phyloP scores from a whole-genome alignment of 2,797 vertebrate genomes.

The Coccyzus lansbergi region DNA sequence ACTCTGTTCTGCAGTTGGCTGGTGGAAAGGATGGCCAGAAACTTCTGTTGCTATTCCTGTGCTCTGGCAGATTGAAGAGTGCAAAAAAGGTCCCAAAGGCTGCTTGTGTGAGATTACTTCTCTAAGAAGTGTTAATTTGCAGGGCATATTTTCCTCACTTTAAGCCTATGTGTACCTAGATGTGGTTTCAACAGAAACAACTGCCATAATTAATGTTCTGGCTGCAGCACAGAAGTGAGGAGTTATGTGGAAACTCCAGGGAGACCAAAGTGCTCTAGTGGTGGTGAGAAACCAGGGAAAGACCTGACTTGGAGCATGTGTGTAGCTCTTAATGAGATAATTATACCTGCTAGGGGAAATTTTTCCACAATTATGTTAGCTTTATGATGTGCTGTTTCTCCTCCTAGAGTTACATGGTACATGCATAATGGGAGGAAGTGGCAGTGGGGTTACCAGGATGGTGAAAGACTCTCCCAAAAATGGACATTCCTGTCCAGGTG shows the following conservation, averaged over 20 bases:
- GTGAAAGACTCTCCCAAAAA: not conserved
- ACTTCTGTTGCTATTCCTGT: not conserved
- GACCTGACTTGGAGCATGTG: not conserved
- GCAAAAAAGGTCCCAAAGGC: not conserved
- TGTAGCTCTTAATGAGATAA: not conserved
- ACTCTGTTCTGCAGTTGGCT: not conserved
- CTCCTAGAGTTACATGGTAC: not conserved
- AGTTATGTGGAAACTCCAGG: not conserved
- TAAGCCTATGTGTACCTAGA: not conserved
- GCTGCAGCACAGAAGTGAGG: not conserved
- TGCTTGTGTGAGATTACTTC: not conserved
- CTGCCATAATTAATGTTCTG: not conserved
- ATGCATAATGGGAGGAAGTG: not conserved
- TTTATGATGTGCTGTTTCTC: not conserved
- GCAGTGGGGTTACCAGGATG: not conserved
- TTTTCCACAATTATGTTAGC: not conserved
- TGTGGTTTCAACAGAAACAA: not conserved
- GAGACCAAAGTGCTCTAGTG: not conserved
- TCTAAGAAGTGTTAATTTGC: not conserved
- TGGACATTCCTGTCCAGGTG: not conserved
- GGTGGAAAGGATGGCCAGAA: not conserved
- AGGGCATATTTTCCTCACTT: not conserved
- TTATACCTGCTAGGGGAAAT: not conserved
- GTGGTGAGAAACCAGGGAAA: not conserved
- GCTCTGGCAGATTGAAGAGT: not conserved